These are phyloP conservation scores for Harpegnathos saltator DNA, from an alignment of 1,140 invertebrate species.

Conservation along the genomic window DNA sequence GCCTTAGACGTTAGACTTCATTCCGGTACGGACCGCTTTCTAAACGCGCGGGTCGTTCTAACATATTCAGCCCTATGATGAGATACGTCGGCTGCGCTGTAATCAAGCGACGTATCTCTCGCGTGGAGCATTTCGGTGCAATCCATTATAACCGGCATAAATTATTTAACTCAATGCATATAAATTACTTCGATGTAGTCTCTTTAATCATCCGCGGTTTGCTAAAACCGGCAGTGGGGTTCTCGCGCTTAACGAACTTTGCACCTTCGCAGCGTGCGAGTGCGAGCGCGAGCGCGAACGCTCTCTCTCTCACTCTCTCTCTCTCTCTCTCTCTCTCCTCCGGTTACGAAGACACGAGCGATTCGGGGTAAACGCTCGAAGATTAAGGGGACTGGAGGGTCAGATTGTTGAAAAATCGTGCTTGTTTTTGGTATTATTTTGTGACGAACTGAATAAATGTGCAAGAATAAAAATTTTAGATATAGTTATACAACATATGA, in stretches of 20 bases:
- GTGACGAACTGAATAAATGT: no score
- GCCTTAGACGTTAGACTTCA: not conserved
- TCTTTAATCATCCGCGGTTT: conserved; percentile 41
- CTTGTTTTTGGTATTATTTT: no score
- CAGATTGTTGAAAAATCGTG: no score
- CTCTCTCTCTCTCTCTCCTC: no score
- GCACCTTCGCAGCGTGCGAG: not conserved
- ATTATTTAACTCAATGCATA: conserved; percentile 57
- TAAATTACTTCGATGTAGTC: conserved; percentile 46
- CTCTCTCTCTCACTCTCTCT: no score
- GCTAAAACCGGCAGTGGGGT: not conserved
- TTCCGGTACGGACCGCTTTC: not conserved
- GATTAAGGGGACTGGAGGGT: no score
- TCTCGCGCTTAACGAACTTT: conserved; percentile 21
- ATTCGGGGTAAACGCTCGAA: not conserved
- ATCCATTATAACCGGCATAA: conserved; percentile 49
- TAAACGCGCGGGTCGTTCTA: not conserved
- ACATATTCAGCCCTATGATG: conserved; percentile 30
- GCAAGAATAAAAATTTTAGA: no score
- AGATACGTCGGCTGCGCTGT: conserved; percentile 28
- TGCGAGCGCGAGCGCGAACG: no score
- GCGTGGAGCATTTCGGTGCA: conserved; percentile 34
- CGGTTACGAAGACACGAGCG: conserved; percentile 19
- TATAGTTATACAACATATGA: no score
- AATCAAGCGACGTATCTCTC: conserved; percentile 29